Evolutionary conservation across 2,113 vertebrate species (phyloP).

Genomic region (Bombycilla garrulus): DNA sequence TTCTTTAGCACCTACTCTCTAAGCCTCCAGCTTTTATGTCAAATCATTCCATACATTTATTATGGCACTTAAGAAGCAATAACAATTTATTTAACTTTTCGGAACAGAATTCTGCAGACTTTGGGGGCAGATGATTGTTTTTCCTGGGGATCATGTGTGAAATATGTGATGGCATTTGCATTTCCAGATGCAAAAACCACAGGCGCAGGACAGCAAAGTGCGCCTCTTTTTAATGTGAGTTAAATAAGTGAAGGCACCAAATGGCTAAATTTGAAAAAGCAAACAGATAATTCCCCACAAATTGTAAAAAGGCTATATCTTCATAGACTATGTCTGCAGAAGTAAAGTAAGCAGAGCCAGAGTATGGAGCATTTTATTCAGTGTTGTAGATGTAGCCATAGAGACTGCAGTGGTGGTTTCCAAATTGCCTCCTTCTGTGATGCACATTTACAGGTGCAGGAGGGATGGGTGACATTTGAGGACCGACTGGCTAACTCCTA

Average conservation of each 20-base stretch:
- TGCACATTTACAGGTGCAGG: background rate
- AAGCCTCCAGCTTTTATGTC: constrained; percentile 4
- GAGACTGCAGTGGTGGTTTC: background rate
- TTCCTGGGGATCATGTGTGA: background rate
- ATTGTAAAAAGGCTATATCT: background rate
- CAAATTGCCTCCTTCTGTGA: background rate
- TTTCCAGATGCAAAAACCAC: background rate
- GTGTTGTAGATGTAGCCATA: background rate
- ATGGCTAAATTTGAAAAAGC: background rate
- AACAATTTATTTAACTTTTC: constrained; percentile 33
- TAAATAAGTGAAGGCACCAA: background rate
- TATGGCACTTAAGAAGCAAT: background rate
- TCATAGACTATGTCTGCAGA: background rate
- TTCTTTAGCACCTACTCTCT: constrained; percentile 19
- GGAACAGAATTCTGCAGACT: background rate
- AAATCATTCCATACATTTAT: constrained; percentile 34
- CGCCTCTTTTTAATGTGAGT: background rate
- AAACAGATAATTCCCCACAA: background rate
- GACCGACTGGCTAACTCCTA: background rate
- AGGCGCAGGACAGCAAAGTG: background rate
- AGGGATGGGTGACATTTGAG: background rate
- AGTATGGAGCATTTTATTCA: background rate
- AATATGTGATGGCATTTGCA: background rate
- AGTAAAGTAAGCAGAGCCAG: background rate
- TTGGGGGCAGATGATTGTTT: background rate